phyloP scores from a whole-genome alignment of 2,113 vertebrate genomes.

The Oncorhynchus tshawytscha region DNA sequence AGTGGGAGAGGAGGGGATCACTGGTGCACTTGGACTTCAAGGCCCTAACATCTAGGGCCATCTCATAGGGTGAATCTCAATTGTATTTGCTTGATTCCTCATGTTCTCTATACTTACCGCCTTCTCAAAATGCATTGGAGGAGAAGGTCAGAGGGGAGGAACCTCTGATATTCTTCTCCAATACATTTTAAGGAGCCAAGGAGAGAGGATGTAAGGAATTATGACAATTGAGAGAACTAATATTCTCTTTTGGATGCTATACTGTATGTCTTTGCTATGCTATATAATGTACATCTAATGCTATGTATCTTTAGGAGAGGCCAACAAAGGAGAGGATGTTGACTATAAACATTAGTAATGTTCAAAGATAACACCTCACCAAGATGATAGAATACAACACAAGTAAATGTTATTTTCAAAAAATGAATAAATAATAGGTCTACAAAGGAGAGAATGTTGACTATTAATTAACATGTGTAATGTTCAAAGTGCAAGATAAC shows the following conservation, averaged over 20 bases:
- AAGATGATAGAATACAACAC: background rate
- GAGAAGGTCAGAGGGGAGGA: too few species aligned
- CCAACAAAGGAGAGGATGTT: background rate
- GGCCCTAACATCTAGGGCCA: background rate
- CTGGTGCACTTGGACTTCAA: background rate
- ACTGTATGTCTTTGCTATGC: background rate
- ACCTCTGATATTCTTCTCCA: too few species aligned
- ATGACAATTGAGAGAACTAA: background rate
- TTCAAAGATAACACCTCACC: background rate
- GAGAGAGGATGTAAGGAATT: too few species aligned
- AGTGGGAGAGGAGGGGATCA: conserved; percentile 24
- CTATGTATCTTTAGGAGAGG: background rate
- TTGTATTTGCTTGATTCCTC: too few species aligned
- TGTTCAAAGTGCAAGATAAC: background rate
- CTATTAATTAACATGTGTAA: background rate
- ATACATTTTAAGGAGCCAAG: too few species aligned
- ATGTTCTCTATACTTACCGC: too few species aligned
- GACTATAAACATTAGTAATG: background rate
- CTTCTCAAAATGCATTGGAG: too few species aligned
- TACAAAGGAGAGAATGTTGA: background rate
- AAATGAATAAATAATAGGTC: background rate
- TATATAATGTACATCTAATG: too few species aligned
- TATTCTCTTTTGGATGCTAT: background rate
- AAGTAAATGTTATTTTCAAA: background rate
- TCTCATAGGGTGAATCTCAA: background rate